phyloP scores from a whole-genome alignment of 37 sponge, comb jelly and placozoan genomes.

The Beroe forskalii region DNA sequence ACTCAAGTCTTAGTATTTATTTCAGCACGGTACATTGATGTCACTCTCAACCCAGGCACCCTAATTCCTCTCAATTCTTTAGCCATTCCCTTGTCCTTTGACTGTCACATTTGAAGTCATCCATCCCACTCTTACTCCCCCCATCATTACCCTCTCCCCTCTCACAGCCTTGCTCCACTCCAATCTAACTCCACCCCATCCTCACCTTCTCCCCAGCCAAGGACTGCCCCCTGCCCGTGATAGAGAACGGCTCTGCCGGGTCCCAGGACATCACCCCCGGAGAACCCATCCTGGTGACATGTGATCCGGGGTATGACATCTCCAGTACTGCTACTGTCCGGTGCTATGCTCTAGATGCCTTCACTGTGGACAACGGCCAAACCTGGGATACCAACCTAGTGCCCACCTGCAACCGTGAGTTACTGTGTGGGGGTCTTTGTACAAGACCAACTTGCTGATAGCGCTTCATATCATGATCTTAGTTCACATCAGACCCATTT shows the following conservation, averaged over 20 bases:
- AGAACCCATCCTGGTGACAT: not conserved
- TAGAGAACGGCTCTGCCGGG: not conserved
- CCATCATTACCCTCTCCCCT: not conserved
- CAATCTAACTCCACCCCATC: no score
- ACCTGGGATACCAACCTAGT: not conserved
- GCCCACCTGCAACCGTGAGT: conserved; percentile 12
- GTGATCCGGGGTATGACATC: conserved; percentile 6
- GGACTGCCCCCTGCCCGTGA: not conserved
- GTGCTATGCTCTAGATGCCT: conserved; percentile 7
- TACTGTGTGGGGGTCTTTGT: no score
- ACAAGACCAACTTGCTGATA: no score
- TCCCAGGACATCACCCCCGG: not conserved
- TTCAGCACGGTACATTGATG: no score
- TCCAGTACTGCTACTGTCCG: not conserved
- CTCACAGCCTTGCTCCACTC: not conserved
- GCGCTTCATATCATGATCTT: no score
- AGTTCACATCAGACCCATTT: no score
- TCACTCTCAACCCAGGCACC: no score
- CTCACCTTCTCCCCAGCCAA: not conserved
- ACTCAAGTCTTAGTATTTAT: no score
- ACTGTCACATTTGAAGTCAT: not conserved
- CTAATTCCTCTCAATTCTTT: not conserved
- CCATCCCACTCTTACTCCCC: not conserved
- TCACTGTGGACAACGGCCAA: not conserved
- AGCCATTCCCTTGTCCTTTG: not conserved